A percentile compares a stretch with the other conserved stretches of the same genome.
Evolutionary conservation across 2,888 invertebrate genomes (phyloP).

Genomic region (Drosophila anomalata): DNA sequence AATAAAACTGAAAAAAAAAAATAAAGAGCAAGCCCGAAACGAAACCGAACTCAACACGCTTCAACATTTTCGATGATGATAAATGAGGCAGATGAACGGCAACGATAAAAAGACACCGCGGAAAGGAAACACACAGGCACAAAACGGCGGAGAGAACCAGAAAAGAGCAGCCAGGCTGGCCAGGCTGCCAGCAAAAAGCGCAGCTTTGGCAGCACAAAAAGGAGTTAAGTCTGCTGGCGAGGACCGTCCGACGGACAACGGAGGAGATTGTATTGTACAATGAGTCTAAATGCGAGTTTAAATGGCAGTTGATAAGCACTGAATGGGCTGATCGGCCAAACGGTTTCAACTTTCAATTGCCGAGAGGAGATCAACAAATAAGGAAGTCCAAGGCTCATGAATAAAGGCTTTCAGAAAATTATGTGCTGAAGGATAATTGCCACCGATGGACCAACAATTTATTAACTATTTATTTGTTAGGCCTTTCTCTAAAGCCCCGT

Average conservation of each 20-base stretch:
- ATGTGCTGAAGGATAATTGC: neutral
- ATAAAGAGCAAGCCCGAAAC: constrained; percentile 45
- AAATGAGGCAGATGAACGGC: constrained; percentile 73
- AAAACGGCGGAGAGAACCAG: constrained; percentile 22
- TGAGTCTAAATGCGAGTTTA: constrained; percentile 51
- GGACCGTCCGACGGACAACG: constrained; percentile 25
- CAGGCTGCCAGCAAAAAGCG: constrained; percentile 2
- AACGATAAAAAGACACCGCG: constrained; percentile 69
- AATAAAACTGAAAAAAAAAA: constrained; percentile 13
- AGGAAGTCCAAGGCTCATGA: neutral
- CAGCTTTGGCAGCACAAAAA: constrained; percentile 20
- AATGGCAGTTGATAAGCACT: constrained; percentile 52
- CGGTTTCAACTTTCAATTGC: constrained; percentile 37
- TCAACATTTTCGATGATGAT: constrained; percentile 76
- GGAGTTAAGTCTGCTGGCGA: constrained; percentile 39
- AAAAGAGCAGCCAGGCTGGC: constrained; percentile 8
- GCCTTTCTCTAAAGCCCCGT: neutral
- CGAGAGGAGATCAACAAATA: constrained; percentile 12
- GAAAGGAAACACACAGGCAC: constrained; percentile 11
- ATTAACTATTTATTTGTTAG: neutral
- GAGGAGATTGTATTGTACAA: constrained; percentile 38
- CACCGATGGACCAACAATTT: neutral
- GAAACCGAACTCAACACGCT: constrained; percentile 71
- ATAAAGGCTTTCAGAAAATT: neutral
- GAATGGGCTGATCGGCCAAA: constrained; percentile 39